These are phyloP conservation scores for Melitaea cinxia DNA, from an alignment of 1,140 invertebrate genomes.

Conservation along the genomic window DNA sequence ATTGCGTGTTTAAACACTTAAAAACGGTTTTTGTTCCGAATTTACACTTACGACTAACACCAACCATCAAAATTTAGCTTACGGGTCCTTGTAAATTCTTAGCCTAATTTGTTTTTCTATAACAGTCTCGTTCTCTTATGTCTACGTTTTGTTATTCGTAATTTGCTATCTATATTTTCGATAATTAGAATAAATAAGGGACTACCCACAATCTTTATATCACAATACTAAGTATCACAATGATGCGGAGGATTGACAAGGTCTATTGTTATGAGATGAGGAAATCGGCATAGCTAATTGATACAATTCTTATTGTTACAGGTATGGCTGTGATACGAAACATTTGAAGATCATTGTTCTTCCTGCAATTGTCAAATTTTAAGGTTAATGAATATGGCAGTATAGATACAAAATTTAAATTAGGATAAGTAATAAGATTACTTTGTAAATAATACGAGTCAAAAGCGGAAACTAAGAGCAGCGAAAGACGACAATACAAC, in stretches of 20 bases:
- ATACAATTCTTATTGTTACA: constrained; percentile 66
- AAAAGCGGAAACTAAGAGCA: constrained; percentile 18
- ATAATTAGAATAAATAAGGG: constrained; percentile 4
- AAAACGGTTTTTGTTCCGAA: no score
- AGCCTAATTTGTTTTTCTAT: no score
- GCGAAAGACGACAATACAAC: constrained; percentile 11
- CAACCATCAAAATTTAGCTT: no score
- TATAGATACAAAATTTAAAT: background rate
- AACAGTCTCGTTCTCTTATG: no score
- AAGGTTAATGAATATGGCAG: no score
- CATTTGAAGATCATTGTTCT: background rate
- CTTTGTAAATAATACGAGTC: background rate
- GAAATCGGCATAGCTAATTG: constrained; percentile 64
- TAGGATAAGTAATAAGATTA: background rate
- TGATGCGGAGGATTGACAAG: constrained; percentile 66
- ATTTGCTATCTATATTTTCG: background rate
- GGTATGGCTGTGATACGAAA: constrained; percentile 41
- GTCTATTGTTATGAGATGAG: constrained; percentile 51
- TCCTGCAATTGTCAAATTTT: background rate
- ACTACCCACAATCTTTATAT: constrained; percentile 13
- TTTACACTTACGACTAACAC: no score
- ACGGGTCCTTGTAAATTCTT: no score
- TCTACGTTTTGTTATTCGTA: background rate
- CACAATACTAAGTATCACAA: constrained; percentile 47
- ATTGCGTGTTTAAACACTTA: no score